These are phyloP conservation scores for Archips crataeganus DNA, from an alignment of 2,888 invertebrate genomes.

Conservation along the genomic window DNA sequence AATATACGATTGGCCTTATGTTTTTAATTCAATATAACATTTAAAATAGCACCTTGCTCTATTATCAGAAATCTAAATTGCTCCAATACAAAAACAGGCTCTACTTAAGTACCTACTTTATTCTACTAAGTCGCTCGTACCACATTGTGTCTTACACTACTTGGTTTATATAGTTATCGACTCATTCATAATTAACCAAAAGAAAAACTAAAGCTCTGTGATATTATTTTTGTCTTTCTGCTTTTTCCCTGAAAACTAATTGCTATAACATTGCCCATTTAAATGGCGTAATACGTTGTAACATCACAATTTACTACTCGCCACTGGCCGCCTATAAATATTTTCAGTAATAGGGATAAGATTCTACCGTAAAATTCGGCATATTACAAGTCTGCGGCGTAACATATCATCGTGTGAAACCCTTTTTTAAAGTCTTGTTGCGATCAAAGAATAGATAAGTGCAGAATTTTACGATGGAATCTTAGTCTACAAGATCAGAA, in stretches of 20 bases:
- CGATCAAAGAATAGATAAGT: too few species aligned
- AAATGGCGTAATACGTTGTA: background rate
- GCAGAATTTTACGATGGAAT: too few species aligned
- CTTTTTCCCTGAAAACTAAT: background rate
- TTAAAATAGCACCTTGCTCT: conserved; percentile 32
- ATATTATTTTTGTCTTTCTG: background rate
- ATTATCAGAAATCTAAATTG: conserved; percentile 3
- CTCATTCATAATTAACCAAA: background rate
- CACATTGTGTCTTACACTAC: background rate
- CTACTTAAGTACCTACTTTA: conserved; percentile 11
- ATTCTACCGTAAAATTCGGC: too few species aligned
- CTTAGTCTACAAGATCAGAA: background rate
- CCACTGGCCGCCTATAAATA: background rate
- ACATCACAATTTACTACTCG: background rate
- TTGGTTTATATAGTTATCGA: background rate
- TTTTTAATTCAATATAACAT: conserved; percentile 4
- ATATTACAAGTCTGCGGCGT: too few species aligned
- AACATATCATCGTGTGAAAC: too few species aligned
- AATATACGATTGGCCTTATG: background rate
- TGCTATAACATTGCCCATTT: background rate
- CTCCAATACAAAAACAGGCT: background rate
- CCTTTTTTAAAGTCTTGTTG: too few species aligned
- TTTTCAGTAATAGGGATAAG: too few species aligned
- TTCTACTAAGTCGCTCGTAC: background rate
- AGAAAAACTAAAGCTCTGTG: conserved; percentile 3